These are phyloP conservation scores for Sciurus carolinensis DNA, from an alignment of 2,797 vertebrate species.

Conservation along the genomic window DNA sequence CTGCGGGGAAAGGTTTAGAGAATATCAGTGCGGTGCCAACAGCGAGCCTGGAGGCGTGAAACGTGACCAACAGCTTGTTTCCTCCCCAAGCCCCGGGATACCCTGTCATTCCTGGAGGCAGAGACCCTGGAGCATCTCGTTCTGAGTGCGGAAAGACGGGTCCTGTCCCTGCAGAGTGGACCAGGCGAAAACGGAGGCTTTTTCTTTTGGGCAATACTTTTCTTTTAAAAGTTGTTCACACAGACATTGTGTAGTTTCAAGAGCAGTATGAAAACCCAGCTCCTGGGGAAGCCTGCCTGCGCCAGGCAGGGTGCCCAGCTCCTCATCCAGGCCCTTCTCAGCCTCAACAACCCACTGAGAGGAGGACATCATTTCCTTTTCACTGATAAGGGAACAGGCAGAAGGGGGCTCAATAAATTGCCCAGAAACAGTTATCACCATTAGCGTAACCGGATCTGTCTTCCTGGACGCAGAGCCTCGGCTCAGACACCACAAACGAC, in stretches of 20 bases:
- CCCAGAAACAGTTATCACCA: too few species aligned
- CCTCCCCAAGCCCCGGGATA: background rate
- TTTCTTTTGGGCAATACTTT: background rate
- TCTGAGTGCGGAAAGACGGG: fast-evolving
- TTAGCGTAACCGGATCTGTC: background rate
- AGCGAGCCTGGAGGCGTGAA: background rate
- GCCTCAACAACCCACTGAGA: background rate
- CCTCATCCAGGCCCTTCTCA: too few species aligned
- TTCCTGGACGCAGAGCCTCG: background rate
- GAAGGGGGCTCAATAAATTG: background rate
- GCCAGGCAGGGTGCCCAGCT: too few species aligned
- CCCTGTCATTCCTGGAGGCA: too few species aligned
- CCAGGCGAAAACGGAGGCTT: fast-evolving
- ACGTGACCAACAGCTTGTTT: background rate
- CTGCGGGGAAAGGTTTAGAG: background rate
- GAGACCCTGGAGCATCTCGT: fast-evolving
- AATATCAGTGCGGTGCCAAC: too few species aligned
- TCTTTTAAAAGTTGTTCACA: fast-evolving
- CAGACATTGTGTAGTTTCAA: fast-evolving
- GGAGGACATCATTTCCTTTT: background rate
- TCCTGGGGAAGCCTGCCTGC: background rate
- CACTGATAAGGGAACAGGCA: background rate
- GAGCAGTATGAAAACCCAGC: background rate
- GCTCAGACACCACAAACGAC: fast-evolving
- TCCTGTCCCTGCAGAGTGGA: fast-evolving